Base-by-base conservation (phyloP, 2,797 vertebrate genomes). In the Centroberyx gerrardi region DNA sequence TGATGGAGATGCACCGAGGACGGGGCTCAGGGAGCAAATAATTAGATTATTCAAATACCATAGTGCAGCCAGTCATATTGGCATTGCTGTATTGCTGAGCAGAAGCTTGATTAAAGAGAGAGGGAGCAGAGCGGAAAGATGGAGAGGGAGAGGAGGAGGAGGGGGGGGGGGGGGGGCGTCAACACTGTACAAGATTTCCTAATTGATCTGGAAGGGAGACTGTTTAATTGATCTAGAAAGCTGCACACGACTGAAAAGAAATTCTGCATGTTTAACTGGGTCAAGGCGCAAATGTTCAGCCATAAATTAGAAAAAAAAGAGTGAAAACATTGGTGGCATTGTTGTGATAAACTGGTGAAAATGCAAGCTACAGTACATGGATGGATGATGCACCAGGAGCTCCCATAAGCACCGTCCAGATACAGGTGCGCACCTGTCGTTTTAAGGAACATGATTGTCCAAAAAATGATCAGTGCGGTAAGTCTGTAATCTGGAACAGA, bases 31-130 rank as follows among this genome's bases (percentile, higher is more conserved):
- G 81, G 68, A 86, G 78, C 68, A 81, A 88, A 86, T 87, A 79
- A 92, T 87, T 78, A 75, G 80, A 91, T 88, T 87, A 89, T 90
- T 91, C 61, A 83, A 86, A 90, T 83, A 87, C 81, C 68, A 84
- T 75, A 84, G 81, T 78, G 70, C 81, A 80, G 86, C 76, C 77
- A 76, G 77, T 87, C 64, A 74, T 73, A 68, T 56, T 71, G 77
- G 66, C 42, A 38, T 52, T 66, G 79, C 71, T 83, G 72, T 53
- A 10, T 17, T 60, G 82, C 65, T 48, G 44, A 80, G 69, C 77
- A 15, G 28, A 59, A 33, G 69, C 69, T 82, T 76, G 83, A 87
- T 87, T 80, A 82, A 67, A 88, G 56, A 74, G 67, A 72, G 55
- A 62, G 74, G 74, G 60, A 76, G 74, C 46, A 27, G 76, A 62